Evolutionary conservation across 2,113 vertebrate species (phyloP), one percentile per base, ranked within the genome.

Genomic region (Pelmatolapia mariae): DNA sequence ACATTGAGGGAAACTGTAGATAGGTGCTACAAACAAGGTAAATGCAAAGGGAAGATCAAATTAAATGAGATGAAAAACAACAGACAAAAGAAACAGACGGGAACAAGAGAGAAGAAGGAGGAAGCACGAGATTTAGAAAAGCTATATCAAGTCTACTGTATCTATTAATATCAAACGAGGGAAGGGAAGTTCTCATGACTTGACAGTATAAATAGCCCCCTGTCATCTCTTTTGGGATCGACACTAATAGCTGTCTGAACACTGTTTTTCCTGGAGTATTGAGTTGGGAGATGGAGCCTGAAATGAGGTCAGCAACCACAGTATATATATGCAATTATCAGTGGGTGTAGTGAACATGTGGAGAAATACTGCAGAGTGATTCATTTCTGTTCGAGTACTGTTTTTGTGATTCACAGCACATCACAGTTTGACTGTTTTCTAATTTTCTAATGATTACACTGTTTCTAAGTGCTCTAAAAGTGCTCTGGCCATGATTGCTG

Each of bases 111-210:
- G 26, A 26, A n/a, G 80, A 16, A 81, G 31, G 18, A 86, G 43
- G 24, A 85, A 19, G 73, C 33, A 71, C 5, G 13, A 81, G 61
- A 82, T 63, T 81, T 40, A 63, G 89, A 84, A 85, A 85, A 80
- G 84, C 90, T 53, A 82, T 73, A 81, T 87, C 53, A 81, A 54
- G 38, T 86, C 84, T 86, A 31, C 29, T 80, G 81, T 40, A 59
- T 87, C 89, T 93, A 94, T 83, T 80, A 91, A 91, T 92, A 90
- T 38, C 33, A 47, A 56, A 19, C 38, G 5, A 81, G 22, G 61
- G 82, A 89, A 50, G 50, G 91, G 89, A 90, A 88, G 87, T 94
- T 95, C 94, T 93, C 93, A 95, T 93, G 93, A 91, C 91, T 89
- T 80, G 84, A 83, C 81, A 59, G 47, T 87, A 93, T 88, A 91